phyloP scores from a whole-genome alignment of 2,797 vertebrate genomes.

The Coregonus sp. region DNA sequence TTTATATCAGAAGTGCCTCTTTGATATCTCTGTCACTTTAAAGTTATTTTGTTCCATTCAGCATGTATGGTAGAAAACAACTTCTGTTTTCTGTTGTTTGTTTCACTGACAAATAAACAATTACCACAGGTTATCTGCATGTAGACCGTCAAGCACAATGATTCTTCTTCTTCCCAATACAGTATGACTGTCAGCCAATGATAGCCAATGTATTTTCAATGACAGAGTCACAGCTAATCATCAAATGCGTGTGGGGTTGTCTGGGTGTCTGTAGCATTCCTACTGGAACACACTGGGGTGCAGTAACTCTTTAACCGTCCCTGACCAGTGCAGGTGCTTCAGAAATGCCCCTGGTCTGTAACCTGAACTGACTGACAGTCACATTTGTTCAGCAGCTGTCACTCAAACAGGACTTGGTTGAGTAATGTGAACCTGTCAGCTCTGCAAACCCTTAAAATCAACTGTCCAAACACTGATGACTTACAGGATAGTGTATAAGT shows the following conservation, averaged over 20 bases:
- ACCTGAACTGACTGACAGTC: conserved; percentile 2
- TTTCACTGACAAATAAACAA: not conserved
- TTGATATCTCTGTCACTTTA: not conserved
- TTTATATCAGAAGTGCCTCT: not conserved
- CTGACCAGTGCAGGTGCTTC: not conserved
- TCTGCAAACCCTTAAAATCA: conserved; percentile 1
- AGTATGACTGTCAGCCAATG: not conserved
- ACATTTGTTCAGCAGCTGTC: conserved; percentile 9
- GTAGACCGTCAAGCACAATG: not conserved
- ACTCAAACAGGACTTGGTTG: not conserved
- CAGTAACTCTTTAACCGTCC: not conserved
- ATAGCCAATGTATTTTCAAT: not conserved
- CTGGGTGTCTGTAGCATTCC: not conserved
- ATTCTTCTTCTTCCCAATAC: not conserved
- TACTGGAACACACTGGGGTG: not conserved
- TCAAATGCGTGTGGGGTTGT: not conserved
- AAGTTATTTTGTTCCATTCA: not conserved
- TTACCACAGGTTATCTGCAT: not conserved
- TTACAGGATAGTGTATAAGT: not conserved
- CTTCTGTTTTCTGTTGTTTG: not conserved
- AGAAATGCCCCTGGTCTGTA: not conserved
- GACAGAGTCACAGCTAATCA: not conserved
- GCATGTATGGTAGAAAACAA: not conserved
- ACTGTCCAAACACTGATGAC: conserved; percentile 6
- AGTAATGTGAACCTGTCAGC: conserved; percentile 1